Evolutionary conservation across 2,113 vertebrate genomes (phyloP), one percentile per base, ranked within the genome.

Genomic region (Cichladusa arquata): DNA sequence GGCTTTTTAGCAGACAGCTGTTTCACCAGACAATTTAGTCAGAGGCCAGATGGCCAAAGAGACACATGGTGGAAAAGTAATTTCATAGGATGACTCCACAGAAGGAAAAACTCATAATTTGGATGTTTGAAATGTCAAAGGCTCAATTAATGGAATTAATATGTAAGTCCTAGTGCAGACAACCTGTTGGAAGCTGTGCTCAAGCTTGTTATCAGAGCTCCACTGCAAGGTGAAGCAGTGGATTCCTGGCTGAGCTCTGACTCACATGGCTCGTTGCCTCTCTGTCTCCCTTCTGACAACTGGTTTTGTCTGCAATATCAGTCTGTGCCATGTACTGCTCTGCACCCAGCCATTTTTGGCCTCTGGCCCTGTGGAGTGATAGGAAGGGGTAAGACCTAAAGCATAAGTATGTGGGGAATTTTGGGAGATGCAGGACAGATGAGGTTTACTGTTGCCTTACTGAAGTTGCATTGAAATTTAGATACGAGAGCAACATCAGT

Each of bases 1-100:
- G 60, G 40, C 24, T 79, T 48, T 95, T 89, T 77, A 85, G 77
- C 81, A 76, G 70, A 51, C 82, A 92, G 60, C 65, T 86, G 19
- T 48, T 76, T 73, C 71, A 62, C 50, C 86, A 73, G 74, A 62
- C 33, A 53, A 53, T 70, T 91, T 67, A 69, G 20, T 45, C 62
- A 65, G 66, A 73, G 47, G 38, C 81, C 87, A 91, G 62, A 91
- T 93, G 78, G 83, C 84, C 78, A 44, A 87, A 95, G 48, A 78
- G 61, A 65, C 45, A 53, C 77, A 56, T 14, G 25, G 20, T 84
- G 19, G 34, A 79, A 79, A 92, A 85, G 25, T 58, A 73, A 85
- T 87, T 92, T 73, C 19, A n/a, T 36, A 80, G 66, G 34, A 61
- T 91, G 73, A 90, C 45, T 76, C 62, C 47, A 42, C 26, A 82